Conservation (phyloP, 2,797 vertebrate genomes). For the Agapornis canus region DNA sequence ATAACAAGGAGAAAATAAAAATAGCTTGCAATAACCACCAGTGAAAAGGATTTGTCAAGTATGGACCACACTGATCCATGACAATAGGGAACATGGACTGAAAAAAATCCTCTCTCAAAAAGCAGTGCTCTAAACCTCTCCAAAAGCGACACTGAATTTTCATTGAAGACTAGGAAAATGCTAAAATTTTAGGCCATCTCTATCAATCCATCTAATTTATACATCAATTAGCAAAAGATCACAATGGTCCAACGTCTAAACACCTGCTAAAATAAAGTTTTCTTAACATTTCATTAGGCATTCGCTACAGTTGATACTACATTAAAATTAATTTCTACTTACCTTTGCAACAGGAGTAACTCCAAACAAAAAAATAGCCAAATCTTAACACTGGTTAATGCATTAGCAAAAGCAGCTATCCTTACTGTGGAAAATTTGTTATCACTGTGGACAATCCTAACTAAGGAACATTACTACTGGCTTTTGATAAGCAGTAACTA, state of each 20-base stretch:
- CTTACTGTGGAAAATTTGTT: not conserved
- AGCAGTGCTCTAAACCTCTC: not conserved
- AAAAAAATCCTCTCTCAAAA: not conserved
- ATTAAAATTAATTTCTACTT: not conserved
- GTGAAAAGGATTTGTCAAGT: not conserved
- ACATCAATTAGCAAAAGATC: not conserved
- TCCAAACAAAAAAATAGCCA: not conserved
- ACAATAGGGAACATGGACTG: not conserved
- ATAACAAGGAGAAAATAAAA: conserved; percentile 42
- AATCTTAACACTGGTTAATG: not conserved
- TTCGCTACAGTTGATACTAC: not conserved
- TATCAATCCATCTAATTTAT: not conserved
- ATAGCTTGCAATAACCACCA: not conserved
- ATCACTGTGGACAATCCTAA: not conserved
- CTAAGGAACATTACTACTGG: not conserved
- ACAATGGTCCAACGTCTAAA: not conserved
- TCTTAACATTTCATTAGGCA: not conserved
- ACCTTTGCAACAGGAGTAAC: not conserved
- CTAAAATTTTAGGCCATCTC: not conserved
- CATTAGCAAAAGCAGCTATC: not conserved
- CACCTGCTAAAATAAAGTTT: not conserved
- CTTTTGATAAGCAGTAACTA: not conserved
- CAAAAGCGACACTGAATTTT: not conserved
- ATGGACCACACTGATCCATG: not conserved
- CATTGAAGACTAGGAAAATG: not conserved